Conservation (phyloP, 2,888 invertebrate species). For the Blastobasis lacticolella region DNA sequence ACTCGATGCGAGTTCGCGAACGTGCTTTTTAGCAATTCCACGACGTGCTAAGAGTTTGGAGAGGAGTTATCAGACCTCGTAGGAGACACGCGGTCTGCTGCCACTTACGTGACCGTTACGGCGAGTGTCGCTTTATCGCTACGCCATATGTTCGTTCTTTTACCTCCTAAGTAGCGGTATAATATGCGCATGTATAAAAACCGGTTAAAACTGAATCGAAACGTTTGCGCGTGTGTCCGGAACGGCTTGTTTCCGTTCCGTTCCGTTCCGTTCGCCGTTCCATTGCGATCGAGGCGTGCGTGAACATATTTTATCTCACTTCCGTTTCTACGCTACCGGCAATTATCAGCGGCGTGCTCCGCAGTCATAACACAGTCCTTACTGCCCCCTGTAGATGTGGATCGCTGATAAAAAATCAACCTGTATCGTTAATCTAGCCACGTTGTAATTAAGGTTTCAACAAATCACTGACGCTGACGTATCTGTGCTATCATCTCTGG, state of each 20-base stretch:
- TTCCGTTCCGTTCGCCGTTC: conserved; percentile 24
- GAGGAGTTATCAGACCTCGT: conserved; percentile 33
- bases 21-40: conserved; percentile 64
- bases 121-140: too few species aligned
- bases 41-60: conserved; percentile 28
- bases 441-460: conserved; percentile 60
- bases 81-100: conserved; percentile 19
- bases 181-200: too few species aligned
- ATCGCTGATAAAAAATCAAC: conserved; percentile 43
- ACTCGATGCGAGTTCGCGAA: conserved; percentile 38
- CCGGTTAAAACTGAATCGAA: too few species aligned
- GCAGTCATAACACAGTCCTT: conserved; percentile 49
- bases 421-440: conserved; percentile 53
- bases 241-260: conserved; percentile 27
- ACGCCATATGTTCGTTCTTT: too few species aligned
- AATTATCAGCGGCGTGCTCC: conserved; percentile 62
- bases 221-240: conserved; percentile 34
- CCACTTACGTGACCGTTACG: too few species aligned
- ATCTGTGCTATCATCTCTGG: conserved; percentile 38
- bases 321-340: conserved; percentile 47
- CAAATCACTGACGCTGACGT: conserved; percentile 51
- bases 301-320: conserved; percentile 66
- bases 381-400: conserved; percentile 24
- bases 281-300: conserved; percentile 53
- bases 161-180: too few species aligned